phyloP scores from a whole-genome alignment of 2,797 vertebrate species.

The Clarias pachynema region DNA sequence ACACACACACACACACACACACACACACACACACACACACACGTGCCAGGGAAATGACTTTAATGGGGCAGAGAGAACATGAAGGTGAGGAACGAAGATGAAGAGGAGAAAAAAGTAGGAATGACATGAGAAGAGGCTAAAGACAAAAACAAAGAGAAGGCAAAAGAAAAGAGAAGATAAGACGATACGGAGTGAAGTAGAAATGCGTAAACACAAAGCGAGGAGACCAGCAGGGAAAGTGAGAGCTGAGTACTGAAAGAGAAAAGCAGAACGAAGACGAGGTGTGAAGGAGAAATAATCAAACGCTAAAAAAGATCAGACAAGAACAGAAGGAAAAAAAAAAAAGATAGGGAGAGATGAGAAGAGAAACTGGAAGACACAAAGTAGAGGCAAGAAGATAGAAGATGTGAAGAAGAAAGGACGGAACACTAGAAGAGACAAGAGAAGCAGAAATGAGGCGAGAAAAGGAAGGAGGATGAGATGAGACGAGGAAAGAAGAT shows the following conservation, averaged over 20 bases:
- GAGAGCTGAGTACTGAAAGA: no score
- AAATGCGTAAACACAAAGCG: neutral
- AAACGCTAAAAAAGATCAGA: neutral
- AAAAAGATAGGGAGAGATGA: neutral
- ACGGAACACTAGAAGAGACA: neutral
- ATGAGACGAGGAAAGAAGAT: neutral
- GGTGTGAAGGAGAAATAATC: rapidly evolving
- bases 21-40: neutral
- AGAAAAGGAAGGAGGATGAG: no score
- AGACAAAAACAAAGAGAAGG: no score
- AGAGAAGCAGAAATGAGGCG: no score
- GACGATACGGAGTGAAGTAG: no score
- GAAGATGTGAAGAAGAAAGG: no score
- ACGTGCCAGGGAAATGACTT: neutral
- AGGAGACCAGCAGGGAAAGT: neutral
- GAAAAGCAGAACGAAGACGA: neutral
- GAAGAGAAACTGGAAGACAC: neutral
- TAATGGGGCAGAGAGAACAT: neutral
- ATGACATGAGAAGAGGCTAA: no score
- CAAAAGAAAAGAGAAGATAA: no score
- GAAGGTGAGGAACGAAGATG: neutral
- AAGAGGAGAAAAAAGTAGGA: no score
- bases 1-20: slow-evolving; percentile 3
- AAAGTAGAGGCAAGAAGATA: neutral
- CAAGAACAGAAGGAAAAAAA: neutral